Evolutionary conservation across 2,888 invertebrate genomes (phyloP), one percentile per base, ranked within the genome.

Genomic region (Campoplex capitator): DNA sequence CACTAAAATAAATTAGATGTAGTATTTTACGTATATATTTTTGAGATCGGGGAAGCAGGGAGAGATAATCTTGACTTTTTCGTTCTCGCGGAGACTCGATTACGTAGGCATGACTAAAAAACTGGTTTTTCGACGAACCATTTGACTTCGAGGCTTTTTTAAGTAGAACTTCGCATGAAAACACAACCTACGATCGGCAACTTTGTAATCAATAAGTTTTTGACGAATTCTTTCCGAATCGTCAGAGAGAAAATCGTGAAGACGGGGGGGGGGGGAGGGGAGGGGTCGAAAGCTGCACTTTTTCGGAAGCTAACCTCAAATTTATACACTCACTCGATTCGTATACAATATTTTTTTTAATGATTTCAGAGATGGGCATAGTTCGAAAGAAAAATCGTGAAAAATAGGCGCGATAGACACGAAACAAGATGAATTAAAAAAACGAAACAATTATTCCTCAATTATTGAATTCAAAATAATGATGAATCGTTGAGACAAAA

Each of bases 101-200:
- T 32, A 11, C 16, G 62, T 32, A 38, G 67, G 67, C 9, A n/a
- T 38, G 42, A 38, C 42, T 38, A 67, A 71, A 70, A 84, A 84
- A 62, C 58, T 79, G 58, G 48, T 7, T 56, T 48, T 54, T 68
- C 42, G 32, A n/a, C 45, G 23, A 51, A 51, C 48, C 70, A 45
- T 45, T 3, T 13, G 70, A 65, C 58, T 18, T 70, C 65, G 38
- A 16, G 67, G 38, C 8, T 48, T 77, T 82, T 77, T 85, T 85
- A 85, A 85, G 85, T 85, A 85, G 82, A 82, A 73, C 77, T 85
- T 82, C 70, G 85, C 82, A 62, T 74, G 74, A 82, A 85, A 78
- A 68, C 74, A 82, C 85, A 81, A 82, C 85, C 82, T 85, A 67
- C 73, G 67, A 82, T 68, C 77, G 51, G 73, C 73, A 78, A 74